Evolutionary conservation across 2,888 invertebrate genomes (phyloP).

Genomic region (Chalcosyrphus nemorum): DNA sequence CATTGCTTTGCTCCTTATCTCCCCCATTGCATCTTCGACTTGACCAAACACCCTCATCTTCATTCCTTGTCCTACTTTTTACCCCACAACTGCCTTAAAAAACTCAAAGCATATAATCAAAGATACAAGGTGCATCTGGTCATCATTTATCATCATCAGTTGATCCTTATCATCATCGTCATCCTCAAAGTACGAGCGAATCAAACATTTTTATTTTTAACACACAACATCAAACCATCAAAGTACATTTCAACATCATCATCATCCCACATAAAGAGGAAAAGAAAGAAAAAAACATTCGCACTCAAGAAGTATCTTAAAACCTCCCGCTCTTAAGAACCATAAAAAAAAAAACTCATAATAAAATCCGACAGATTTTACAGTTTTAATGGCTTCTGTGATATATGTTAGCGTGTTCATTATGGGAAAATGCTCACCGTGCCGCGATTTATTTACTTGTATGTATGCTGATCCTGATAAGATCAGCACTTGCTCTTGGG

Average conservation of each 20-base stretch:
- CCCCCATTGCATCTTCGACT: neutral
- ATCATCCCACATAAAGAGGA: constrained; percentile 27
- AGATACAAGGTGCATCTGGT: constrained; percentile 63
- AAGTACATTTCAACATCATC: constrained; percentile 52
- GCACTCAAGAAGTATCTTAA: constrained; percentile 33
- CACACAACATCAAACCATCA: constrained; percentile 6
- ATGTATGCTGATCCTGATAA: constrained; percentile 64
- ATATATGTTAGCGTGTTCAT: constrained; percentile 73
- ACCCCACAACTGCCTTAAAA: neutral
- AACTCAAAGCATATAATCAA: neutral
- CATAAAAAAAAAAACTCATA: constrained; percentile 25
- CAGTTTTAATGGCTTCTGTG: constrained; percentile 73
- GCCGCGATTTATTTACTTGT: constrained; percentile 60
- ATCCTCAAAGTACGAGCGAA: constrained; percentile 16
- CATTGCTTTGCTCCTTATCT: no score
- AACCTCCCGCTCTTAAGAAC: constrained; percentile 42
- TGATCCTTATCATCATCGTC: constrained; percentile 71
- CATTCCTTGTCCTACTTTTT: neutral
- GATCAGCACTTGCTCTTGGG: constrained; percentile 62
- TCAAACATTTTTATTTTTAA: constrained; percentile 29
- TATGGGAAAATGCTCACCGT: constrained; percentile 69
- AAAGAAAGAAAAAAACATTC: constrained; percentile 10
- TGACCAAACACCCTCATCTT: neutral
- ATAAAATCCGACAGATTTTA: constrained; percentile 70
- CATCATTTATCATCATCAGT: constrained; percentile 63